Base-by-base conservation (phyloP, 2,888 invertebrate genomes). In the Myopa testacea region DNA sequence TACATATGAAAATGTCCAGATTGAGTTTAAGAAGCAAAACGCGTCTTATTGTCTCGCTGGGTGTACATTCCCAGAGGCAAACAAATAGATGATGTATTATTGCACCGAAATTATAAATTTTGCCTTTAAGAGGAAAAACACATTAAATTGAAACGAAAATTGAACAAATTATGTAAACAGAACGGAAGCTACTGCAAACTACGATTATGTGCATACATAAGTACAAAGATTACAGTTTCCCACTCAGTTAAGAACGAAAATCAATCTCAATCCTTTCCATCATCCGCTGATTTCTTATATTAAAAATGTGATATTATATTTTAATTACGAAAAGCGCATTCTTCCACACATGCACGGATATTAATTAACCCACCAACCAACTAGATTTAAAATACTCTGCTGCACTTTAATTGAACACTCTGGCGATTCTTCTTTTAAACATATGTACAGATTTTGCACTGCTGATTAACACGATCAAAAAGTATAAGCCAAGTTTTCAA, bases 31-130 rank as follows among this genome's bases (percentile, higher is more conserved):
- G 19, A 74, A 74, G 37, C 50, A 65, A 65, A 75, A 65, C 14
- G 65, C 74, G 74, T 75, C 65, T 67, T 65, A 40, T 37, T 75
- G 74, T 67, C 74, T 75, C 74, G 65, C 16, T 65, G 65, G 65
- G 34, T 65, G 34, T 14, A 65, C 55, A n/a, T 55, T 16, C 16
- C 14, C 16, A 55, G 37, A 60, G 14, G 63, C 63, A 63, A 55
- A 55, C 5, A 55, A n/a, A n/a, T n/a, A 55, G 1, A 5, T n/a
- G 55, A 6, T 45, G 38, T 40, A 67, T 34, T 38, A 71, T 60
- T n/a, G 7, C 34, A 58, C 38, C 19, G 55, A 38, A 37, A 37
- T 19, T 8, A 58, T 34, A 58, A n/a, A 10, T 60, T 60, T 14
- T 34, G 37, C 26, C n/a, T 16, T 3, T 34, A n/a, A 8, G 38